Evolutionary conservation across 2,113 vertebrate species (phyloP).

Genomic region (Toxotes jaculatrix): DNA sequence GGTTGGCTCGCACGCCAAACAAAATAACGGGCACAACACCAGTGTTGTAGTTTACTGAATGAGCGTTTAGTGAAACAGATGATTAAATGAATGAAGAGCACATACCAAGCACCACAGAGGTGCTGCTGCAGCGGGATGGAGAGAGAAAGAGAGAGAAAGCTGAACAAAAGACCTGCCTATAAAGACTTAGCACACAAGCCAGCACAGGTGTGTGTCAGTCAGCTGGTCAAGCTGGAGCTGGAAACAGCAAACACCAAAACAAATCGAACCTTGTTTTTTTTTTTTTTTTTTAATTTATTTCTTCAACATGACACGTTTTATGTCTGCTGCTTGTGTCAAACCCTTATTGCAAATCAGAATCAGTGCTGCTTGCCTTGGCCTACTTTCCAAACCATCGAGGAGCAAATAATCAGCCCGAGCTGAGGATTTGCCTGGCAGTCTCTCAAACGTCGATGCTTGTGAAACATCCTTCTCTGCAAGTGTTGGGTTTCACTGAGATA

Average conservation of each 20-base stretch:
- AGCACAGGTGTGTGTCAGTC: not conserved
- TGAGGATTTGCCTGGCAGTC: constrained; percentile 72
- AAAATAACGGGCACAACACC: not conserved
- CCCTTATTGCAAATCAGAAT: constrained; percentile 56
- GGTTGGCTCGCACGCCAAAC: not conserved
- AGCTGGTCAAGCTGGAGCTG: not conserved
- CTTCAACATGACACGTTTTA: constrained; percentile 15
- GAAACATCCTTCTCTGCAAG: constrained; percentile 59
- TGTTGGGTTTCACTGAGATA: constrained; percentile 53
- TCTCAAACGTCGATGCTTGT: constrained; percentile 66
- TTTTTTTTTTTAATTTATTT: too few relatives aligned
- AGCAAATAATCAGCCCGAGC: constrained; percentile 69
- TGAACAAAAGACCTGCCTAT: not conserved
- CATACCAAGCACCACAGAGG: not conserved
- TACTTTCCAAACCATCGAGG: constrained; percentile 75
- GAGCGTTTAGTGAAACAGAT: not conserved
- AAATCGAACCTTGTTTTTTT: too few relatives aligned
- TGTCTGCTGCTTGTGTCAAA: constrained; percentile 42
- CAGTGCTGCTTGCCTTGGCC: constrained; percentile 64
- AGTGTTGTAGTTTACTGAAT: not conserved
- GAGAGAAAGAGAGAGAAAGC: not conserved
- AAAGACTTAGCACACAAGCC: not conserved
- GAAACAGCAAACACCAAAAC: constrained; percentile 1
- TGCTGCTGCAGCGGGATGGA: not conserved
- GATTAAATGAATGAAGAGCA: not conserved